Evolutionary conservation across 2,888 invertebrate genomes (phyloP), one percentile per base, ranked within the genome.

Genomic region (Lasioglossum oenotherae): DNA sequence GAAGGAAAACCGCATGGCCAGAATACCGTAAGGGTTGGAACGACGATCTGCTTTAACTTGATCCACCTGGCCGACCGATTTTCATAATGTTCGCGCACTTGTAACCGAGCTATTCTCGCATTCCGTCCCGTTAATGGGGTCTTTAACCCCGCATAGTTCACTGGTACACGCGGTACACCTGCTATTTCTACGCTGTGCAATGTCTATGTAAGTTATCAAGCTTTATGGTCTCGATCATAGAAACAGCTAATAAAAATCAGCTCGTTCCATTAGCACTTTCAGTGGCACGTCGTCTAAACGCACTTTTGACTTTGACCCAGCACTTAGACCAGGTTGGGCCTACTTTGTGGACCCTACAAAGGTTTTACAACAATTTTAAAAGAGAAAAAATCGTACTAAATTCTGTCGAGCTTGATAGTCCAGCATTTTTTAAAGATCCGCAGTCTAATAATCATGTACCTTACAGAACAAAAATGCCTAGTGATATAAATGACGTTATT

Each of bases 51-150:
- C 12, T 64, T 64, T 64, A 27, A 41, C 64, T 31, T 5, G 60
- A 76, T 31, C 16, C 64, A 64, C 31, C 2, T 49, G 27, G 64
- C 27, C 44, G 44, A 23, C 35, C 57, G 74, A 60, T 41, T 75
- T 57, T 53, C 74, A 35, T 38, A 41, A n/a, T 35, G 57, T 38
- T n/a, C 38, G 44, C 35, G 27, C 76, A 64, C 31, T 76, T 44
- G 64, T 44, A 64, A 64, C 64, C 0, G 64, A 64, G 31, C 64
- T 16, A 64, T 31, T 64, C 64, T 64, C 64, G 64, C 64, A 64
- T 64, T 64, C 64, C 64, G 64, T 31, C 27, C 64, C 64, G 64
- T 64, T 64, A 64, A 64, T 64, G 64, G 64, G 64, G 64, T 64
- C 16, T 64, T 64, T 64, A 27, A 64, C 31, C 64, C 31, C 31